These are phyloP conservation scores for Apogon talboti DNA, from an alignment of 2,797 vertebrate species.

Conservation along the genomic window DNA sequence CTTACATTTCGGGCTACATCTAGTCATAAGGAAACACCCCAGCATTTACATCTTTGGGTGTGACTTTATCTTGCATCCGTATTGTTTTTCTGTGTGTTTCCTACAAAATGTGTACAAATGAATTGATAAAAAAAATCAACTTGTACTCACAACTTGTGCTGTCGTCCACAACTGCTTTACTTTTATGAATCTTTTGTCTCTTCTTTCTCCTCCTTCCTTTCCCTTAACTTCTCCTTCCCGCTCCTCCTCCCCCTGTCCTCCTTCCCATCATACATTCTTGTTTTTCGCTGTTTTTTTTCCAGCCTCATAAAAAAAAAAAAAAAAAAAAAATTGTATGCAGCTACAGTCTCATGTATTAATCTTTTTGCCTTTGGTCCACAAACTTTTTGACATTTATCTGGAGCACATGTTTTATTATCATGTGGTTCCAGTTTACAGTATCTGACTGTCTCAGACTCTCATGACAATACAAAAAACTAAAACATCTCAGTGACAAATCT, in stretches of 20 bases:
- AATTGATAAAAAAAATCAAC: conserved; percentile 54
- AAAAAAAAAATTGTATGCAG: conserved; percentile 4
- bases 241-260: conserved; percentile 46
- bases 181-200: conserved; percentile 80
- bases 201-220: conserved; percentile 70
- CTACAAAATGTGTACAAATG: conserved; percentile 37
- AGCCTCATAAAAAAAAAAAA: conserved; percentile 25
- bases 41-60: conserved; percentile 19
- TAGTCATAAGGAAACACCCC: conserved; percentile 20
- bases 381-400: not conserved
- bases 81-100: conserved; percentile 27
- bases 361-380: not conserved
- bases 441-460: conserved; percentile 1
- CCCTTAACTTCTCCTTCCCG: conserved; percentile 49
- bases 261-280: conserved; percentile 51
- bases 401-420: not conserved
- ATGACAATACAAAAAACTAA: conserved; percentile 16
- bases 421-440: not conserved
- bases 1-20: conserved; percentile 8
- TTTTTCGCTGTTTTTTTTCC: conserved; percentile 36
- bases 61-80: conserved; percentile 24
- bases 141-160: conserved; percentile 80
- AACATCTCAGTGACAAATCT: not conserved
- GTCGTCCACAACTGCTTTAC: conserved; percentile 76
- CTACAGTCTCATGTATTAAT: conserved; percentile 6